These are phyloP conservation scores for Ophiothrix spiculata DNA, from an alignment of 35 echinoderm and acorn worm genomes.

Conservation along the genomic window DNA sequence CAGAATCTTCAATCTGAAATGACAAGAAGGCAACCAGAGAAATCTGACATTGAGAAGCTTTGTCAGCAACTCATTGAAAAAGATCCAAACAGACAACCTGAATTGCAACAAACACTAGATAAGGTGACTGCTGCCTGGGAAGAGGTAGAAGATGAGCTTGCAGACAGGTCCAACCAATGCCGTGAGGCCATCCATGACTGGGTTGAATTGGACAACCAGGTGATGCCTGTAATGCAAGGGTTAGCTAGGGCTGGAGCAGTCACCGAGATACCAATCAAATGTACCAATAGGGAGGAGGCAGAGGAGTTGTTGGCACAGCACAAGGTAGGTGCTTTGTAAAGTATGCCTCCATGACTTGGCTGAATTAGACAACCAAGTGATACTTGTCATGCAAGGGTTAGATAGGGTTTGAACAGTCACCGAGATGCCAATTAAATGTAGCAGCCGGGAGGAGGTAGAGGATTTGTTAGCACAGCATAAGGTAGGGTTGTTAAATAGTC, in stretches of 20 bases:
- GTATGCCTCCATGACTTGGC: not conserved
- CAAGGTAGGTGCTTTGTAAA: slow-evolving; percentile 34
- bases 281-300: slow-evolving; percentile 47
- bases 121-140: slow-evolving; percentile 1
- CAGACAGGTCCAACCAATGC: not conserved
- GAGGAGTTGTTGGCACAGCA: slow-evolving; percentile 29
- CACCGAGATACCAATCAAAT: slow-evolving; percentile 49
- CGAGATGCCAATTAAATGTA: slow-evolving; percentile 50
- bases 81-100: not conserved
- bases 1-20: not conserved
- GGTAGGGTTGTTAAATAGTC: slow-evolving; percentile 28
- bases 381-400: not conserved
- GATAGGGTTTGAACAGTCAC: slow-evolving; percentile 25
- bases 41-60: not conserved
- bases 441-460: slow-evolving; percentile 45
- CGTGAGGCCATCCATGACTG: not conserved
- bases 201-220: slow-evolving; percentile 4
- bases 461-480: slow-evolving; percentile 31
- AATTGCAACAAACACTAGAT: not conserved
- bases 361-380: slow-evolving; percentile 8
- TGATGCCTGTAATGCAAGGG: not conserved
- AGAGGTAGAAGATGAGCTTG: slow-evolving; percentile 16
- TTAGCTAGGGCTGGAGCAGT: slow-evolving; percentile 18
- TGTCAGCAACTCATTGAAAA: not conserved
- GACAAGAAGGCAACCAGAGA: not conserved